Base-by-base conservation (phyloP, 2,888 invertebrate species). In the Anoplius nigerrimus region DNA sequence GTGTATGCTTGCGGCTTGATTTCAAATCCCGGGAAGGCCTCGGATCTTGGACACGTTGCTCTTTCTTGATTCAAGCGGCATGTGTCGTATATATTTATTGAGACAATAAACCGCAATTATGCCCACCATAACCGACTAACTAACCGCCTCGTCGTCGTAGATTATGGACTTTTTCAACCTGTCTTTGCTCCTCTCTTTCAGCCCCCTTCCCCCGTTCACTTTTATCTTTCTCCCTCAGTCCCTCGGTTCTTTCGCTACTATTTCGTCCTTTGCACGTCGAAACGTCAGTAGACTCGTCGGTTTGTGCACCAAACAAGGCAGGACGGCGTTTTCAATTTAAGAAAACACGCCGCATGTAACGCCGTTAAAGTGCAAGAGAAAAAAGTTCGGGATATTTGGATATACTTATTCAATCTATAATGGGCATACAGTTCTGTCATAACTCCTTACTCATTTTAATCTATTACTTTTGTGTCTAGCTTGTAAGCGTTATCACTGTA, bases 101-200 rank as follows among this genome's bases (percentile, higher is more conserved):
- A 76, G 84, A 87, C 87, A 85, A 86, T 87, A 87, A 87, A 87
- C 81, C 82, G 86, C 84, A 87, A 87, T 87, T 86, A 87, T 82
- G 82, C 64, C 77, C 74, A 76, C 76, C 78, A 77, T 83, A 81
- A 79, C 75, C 72, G 76, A 75, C 83, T 85, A 86, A 87, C 86
- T 86, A 87, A 83, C 85, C 82, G 73, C 74, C 67, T 66, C 61
- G 62, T 67, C 62, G 55, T 63, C 68, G 57, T 62, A 66, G 67
- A 74, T 66, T 57, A 63, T 34, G 46, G 54, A 60, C 27, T 63
- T 68, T 68, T 72, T 75, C 48, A 42, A 24, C 27, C 62, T 22
- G 18, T 16, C 55, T 24, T 54, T 24, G 27, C 20, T 48, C 58
- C 42, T 46, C 16, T 21, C 27, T 22, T 15, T n/a, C 11, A 42